phyloP scores from a whole-genome alignment of 2,113 vertebrate species.

The Oxyruncus cristatus region DNA sequence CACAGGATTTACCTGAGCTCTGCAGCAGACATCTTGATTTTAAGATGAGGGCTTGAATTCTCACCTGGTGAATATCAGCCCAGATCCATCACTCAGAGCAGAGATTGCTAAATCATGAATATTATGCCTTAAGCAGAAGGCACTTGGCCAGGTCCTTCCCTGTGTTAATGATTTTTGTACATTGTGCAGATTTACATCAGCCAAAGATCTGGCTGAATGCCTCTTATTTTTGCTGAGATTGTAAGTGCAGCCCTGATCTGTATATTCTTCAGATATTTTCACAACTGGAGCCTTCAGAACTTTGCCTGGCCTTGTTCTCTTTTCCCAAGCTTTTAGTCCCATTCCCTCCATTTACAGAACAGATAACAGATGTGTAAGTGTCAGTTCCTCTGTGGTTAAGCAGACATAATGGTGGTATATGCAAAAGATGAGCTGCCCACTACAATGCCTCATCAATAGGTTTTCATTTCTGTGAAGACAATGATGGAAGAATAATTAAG shows the following conservation, averaged over 20 bases:
- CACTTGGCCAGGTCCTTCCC: constrained; percentile 19
- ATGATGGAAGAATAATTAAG: constrained; percentile 29
- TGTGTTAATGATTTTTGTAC: constrained; percentile 38
- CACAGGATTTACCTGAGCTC: neutral
- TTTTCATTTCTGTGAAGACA: constrained; percentile 17
- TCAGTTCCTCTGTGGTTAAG: neutral
- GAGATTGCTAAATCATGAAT: constrained; percentile 25
- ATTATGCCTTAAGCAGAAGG: constrained; percentile 9
- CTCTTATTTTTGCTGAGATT: constrained; percentile 31
- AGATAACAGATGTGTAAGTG: neutral
- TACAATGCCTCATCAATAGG: neutral
- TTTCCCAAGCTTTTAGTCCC: neutral
- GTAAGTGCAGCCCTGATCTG: constrained; percentile 9
- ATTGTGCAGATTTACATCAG: constrained; percentile 34
- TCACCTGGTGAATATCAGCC: constrained; percentile 33
- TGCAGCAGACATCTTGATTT: neutral
- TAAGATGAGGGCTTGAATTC: neutral
- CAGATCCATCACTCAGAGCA: neutral
- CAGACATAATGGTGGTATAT: neutral
- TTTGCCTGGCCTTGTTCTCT: neutral
- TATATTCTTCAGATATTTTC: neutral
- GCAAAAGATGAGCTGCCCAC: neutral
- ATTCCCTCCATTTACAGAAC: neutral
- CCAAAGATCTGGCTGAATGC: neutral
- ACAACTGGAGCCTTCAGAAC: neutral